A percentile compares a stretch with the other conserved stretches of the same genome.
These are phyloP conservation scores for Lithobates sylvaticus DNA, from an alignment of 2,797 vertebrate genomes.

Conservation along the genomic window DNA sequence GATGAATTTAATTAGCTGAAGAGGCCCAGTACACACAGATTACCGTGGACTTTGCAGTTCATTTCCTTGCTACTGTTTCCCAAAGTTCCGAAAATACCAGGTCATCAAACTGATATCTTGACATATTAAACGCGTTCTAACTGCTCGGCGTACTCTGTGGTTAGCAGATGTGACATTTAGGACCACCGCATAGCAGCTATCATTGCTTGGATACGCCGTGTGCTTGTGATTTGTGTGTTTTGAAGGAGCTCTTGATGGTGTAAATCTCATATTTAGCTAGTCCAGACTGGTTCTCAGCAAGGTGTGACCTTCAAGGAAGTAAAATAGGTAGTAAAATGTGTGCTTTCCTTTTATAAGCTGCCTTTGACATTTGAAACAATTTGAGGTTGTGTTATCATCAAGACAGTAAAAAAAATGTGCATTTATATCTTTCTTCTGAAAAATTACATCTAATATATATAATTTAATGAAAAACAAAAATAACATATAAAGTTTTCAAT, in stretches of 20 bases:
- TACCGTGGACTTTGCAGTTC: conserved; percentile 23
- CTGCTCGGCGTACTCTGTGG: not conserved
- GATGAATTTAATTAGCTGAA: conserved; percentile 41
- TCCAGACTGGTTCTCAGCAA: conserved; percentile 24
- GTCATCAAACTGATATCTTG: conserved; percentile 14
- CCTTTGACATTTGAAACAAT: conserved; percentile 36
- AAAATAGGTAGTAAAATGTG: conserved; percentile 52
- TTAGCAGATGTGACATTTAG: conserved; percentile 13
- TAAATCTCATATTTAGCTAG: conserved; percentile 31
- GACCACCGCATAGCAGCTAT: not conserved
- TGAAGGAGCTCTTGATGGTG: conserved; percentile 1
- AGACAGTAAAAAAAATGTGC: not conserved
- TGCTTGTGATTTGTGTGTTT: conserved; percentile 29
- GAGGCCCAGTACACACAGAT: conserved; percentile 25
- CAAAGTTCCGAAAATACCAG: conserved; percentile 8
- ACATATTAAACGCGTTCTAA: conserved; percentile 14
- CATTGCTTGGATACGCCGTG: conserved; percentile 3
- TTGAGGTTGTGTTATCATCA: conserved; percentile 31
- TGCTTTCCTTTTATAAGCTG: conserved; percentile 12
- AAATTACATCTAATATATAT: not conserved
- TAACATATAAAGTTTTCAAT: too few species aligned
- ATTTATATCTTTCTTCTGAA: not conserved
- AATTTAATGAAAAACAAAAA: too few species aligned
- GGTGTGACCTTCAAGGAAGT: conserved; percentile 46
- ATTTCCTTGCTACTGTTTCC: conserved; percentile 25